Evolutionary conservation across 2,797 vertebrate species (phyloP), one percentile per base, ranked within the genome.

Genomic region (Taenioides sp.): DNA sequence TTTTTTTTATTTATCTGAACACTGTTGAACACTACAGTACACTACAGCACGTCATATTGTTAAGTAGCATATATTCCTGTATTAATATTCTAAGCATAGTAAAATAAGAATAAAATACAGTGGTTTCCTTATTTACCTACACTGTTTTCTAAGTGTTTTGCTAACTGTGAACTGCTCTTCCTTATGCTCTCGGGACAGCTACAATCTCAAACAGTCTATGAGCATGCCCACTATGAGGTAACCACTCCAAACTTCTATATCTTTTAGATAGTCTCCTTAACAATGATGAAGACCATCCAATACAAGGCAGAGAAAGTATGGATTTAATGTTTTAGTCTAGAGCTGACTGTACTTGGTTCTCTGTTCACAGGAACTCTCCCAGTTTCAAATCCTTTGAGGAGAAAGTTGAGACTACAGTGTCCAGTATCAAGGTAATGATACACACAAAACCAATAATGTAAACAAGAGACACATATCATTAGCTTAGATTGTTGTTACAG

Each of bases 151-250:
- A 25, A 65, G 25, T 71, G 7, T 75, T 74, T 63, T 85, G 75
- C 78, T 94, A 92, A 93, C 87, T 70, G 77, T 88, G 78, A 91
- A 88, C 84, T 84, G 82, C 80, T 93, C 77, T 94, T 84, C 89
- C 82, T 70, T 89, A 92, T 87, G 90, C 93, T 95, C 89, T 92
- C 91, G 74, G 83, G 83, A 89, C 95, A 99, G 98, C 90, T 97
- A 97, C 87, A 97, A 96, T 88, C 94, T 98, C 87, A 96, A 93
- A 79, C 97, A 99, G 86, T 98, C 97, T 86, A 95, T 99, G 93
- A 99, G 97, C 94, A 97, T 98, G 96, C 97, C 98, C 79, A 89
- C 96, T 22, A 99, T 98, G 97, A 99, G 98, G 98, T 99, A 99
- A 98, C 73, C 52, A 50, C 23, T 65, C 40, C 67, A 4, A 34